Conservation (phyloP, 2,113 vertebrate genomes). For the Corythaixoides concolor region DNA sequence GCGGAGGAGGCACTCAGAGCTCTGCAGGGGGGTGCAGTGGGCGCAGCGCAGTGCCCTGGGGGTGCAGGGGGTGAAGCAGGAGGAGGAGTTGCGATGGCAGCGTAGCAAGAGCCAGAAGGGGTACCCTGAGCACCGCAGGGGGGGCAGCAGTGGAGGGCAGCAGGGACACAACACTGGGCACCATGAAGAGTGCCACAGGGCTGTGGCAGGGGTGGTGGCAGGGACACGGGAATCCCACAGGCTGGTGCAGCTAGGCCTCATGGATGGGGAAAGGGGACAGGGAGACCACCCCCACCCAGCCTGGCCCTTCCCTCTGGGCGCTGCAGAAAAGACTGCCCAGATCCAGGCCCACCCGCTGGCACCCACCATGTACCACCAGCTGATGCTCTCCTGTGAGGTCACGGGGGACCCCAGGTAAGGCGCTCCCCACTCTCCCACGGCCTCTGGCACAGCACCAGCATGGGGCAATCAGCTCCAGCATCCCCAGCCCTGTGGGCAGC, state of each 20-base stretch:
- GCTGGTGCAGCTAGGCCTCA: background rate
- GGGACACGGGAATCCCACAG: background rate
- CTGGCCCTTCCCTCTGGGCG: background rate
- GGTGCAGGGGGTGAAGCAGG: background rate
- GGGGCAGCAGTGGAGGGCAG: background rate
- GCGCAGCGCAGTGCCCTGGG: background rate
- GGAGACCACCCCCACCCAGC: background rate
- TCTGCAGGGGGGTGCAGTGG: background rate
- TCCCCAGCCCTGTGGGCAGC: background rate
- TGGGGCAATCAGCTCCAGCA: background rate
- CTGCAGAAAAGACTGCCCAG: background rate
- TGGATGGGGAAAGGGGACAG: background rate
- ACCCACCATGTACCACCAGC: background rate
- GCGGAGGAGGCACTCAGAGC: background rate
- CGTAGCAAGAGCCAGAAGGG: background rate
- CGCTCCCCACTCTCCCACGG: background rate
- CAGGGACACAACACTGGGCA: background rate
- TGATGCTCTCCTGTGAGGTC: background rate
- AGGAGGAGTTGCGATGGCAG: background rate
- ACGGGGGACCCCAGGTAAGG: background rate
- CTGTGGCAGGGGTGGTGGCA: no score
- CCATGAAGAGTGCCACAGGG: background rate
- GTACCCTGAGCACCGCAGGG: background rate
- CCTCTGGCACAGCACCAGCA: background rate
- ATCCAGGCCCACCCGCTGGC: fast-evolving